phyloP scores from a whole-genome alignment of 2,888 invertebrate species.

The Chaitophorus viminalis region DNA sequence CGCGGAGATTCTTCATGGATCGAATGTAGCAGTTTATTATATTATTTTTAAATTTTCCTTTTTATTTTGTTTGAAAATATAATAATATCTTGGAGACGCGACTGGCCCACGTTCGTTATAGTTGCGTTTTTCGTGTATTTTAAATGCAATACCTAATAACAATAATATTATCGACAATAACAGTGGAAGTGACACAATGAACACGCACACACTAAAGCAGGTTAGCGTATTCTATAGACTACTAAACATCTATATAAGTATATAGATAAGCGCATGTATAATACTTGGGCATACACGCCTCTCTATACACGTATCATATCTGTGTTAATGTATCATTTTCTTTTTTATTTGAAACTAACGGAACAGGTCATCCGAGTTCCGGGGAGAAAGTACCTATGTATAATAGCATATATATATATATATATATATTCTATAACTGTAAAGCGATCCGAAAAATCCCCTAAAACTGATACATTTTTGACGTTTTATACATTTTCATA shows the following conservation, averaged over 20 bases:
- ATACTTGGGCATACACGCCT: background rate
- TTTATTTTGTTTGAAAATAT: too few relatives aligned
- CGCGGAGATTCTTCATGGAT: too few relatives aligned
- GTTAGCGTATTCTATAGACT: conserved; percentile 38
- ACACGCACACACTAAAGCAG: conserved; percentile 43
- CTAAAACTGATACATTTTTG: conserved; percentile 58
- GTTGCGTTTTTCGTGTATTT: too few relatives aligned
- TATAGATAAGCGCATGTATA: background rate
- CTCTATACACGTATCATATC: conserved; percentile 6
- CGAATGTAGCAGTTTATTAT: too few relatives aligned
- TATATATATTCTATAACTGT: conserved; percentile 57
- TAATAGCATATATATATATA: too few relatives aligned
- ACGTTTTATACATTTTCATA: conserved; percentile 47
- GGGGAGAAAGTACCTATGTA: conserved; percentile 55
- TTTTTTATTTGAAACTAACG: conserved; percentile 62
- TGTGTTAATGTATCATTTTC: conserved; percentile 62
- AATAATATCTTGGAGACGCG: too few relatives aligned
- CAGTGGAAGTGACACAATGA: conserved; percentile 33
- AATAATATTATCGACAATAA: too few relatives aligned
- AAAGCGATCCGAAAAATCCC: conserved; percentile 59
- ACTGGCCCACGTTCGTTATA: too few relatives aligned
- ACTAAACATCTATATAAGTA: too few relatives aligned
- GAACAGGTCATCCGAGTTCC: conserved; percentile 60
- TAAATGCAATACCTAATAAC: too few relatives aligned
- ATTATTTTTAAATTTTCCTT: too few relatives aligned